A percentile compares a stretch with the other conserved stretches of the same genome.
Conservation (phyloP, 2,888 invertebrate genomes). For the Heteromyza rotundicornis region DNA sequence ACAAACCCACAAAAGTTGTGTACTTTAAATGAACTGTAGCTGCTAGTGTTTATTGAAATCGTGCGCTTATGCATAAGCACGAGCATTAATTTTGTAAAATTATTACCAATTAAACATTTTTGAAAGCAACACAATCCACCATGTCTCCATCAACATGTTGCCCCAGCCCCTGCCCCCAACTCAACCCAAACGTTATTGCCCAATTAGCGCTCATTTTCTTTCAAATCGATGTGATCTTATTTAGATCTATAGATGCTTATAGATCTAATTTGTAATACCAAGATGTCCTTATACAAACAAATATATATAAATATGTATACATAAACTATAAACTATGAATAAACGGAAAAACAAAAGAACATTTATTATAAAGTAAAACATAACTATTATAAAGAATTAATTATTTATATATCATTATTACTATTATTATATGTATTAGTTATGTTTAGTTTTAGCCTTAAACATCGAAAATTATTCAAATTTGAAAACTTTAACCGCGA, state of each 20-base stretch:
- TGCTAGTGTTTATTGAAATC: too few relatives aligned
- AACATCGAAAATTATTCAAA: background rate
- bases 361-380: background rate
- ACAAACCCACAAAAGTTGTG: background rate
- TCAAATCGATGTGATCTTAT: conserved; percentile 33
- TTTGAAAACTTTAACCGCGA: too few relatives aligned
- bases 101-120: too few relatives aligned
- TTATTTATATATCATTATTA: background rate
- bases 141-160: background rate
- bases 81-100: too few relatives aligned
- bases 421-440: background rate
- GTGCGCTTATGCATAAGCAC: too few relatives aligned
- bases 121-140: background rate
- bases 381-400: background rate
- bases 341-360: too few relatives aligned
- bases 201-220: conserved; percentile 11
- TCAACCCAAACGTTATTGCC: too few relatives aligned
- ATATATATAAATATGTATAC: background rate
- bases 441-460: background rate
- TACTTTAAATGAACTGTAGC: too few relatives aligned
- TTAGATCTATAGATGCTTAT: conserved; percentile 37
- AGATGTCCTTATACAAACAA: background rate
- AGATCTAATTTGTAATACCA: conserved; percentile 30
- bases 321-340: too few relatives aligned
- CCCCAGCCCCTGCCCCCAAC: too few relatives aligned